Conservation (phyloP, 2,797 vertebrate species). For the Gambelia wislizenii region DNA sequence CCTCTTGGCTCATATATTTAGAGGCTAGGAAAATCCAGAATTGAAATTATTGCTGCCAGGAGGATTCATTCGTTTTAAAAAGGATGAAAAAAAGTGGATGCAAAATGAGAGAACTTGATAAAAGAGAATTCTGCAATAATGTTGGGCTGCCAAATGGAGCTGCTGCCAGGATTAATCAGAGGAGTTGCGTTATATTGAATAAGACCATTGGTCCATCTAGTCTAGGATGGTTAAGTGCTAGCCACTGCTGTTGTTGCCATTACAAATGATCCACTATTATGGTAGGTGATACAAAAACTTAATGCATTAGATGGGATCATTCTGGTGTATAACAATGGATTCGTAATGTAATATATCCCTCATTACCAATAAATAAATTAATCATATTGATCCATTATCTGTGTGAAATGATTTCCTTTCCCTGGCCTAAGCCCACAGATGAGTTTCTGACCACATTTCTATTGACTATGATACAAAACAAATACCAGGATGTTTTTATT, state of each 20-base stretch:
- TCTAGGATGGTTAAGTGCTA: not conserved
- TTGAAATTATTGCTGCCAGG: not conserved
- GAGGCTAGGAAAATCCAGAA: not conserved
- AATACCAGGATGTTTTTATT: not conserved
- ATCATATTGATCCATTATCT: not conserved
- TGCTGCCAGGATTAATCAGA: not conserved
- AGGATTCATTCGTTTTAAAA: not conserved
- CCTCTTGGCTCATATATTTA: not conserved
- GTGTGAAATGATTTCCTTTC: not conserved
- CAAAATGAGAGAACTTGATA: not conserved
- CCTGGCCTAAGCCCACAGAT: not conserved
- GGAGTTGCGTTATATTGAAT: not conserved
- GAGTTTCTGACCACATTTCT: not conserved
- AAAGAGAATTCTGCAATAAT: not conserved
- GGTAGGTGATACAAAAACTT: not conserved
- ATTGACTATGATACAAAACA: not conserved
- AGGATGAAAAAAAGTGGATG: not conserved
- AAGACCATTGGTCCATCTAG: not conserved
- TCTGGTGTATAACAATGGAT: not conserved
- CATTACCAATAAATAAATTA: not conserved
- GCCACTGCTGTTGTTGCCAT: not conserved
- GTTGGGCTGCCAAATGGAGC: not conserved
- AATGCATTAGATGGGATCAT: not conserved
- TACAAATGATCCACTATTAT: not conserved
- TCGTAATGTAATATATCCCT: not conserved